Percentiles rank a stretch among this genome's conserved stretches.
These are phyloP conservation scores for Carlito syrichta DNA, from an alignment of 2,113 vertebrate genomes.

Conservation along the genomic window DNA sequence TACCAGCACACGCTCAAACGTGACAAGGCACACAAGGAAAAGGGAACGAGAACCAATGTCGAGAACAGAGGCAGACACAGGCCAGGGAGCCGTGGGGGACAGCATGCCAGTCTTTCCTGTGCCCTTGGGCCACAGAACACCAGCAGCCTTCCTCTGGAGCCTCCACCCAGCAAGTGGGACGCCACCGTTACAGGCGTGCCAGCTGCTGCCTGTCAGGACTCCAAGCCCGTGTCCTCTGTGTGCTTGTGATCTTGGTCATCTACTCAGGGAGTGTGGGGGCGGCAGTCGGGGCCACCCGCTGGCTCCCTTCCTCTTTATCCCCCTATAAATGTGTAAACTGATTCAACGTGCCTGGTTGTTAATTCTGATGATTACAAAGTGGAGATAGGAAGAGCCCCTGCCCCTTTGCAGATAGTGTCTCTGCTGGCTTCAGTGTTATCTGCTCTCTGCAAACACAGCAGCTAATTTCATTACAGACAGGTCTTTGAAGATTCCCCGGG, in stretches of 20 bases:
- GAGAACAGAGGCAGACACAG: too few species aligned
- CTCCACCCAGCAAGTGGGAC: neutral
- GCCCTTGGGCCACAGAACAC: neutral
- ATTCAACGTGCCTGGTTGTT: neutral
- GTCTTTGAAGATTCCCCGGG: neutral
- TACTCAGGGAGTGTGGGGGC: too few species aligned
- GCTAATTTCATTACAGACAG: neutral
- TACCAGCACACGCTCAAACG: too few species aligned
- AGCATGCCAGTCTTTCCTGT: fast-evolving
- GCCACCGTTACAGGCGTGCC: too few species aligned
- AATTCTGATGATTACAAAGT: neutral
- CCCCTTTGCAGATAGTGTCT: neutral
- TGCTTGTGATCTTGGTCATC: neutral
- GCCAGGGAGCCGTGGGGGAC: fast-evolving
- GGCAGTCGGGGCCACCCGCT: fast-evolving
- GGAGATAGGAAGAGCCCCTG: neutral
- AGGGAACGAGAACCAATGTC: neutral
- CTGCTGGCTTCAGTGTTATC: neutral
- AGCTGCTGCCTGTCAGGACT: neutral
- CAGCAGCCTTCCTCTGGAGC: fast-evolving
- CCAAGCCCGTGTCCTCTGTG: fast-evolving
- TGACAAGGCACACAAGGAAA: neutral
- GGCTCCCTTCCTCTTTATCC: neutral
- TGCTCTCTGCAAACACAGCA: neutral
- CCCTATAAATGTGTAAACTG: neutral